A percentile compares a stretch with the other conserved stretches of the same genome.
Evolutionary conservation across 2,888 invertebrate species (phyloP).

Genomic region (Pachliopta kotzebuea): DNA sequence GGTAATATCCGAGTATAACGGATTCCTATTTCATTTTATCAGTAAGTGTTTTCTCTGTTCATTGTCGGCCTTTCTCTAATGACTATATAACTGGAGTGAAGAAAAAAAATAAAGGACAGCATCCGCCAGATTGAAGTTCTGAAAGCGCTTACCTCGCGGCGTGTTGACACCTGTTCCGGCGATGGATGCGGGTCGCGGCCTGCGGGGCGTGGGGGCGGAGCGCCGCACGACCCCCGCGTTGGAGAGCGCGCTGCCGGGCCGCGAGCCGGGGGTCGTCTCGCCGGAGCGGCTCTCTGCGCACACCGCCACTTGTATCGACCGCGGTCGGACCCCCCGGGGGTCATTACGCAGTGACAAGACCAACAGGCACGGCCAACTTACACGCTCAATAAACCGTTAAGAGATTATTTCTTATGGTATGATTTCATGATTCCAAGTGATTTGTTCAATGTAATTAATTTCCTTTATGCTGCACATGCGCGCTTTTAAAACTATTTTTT

Average conservation of each 20-base stretch:
- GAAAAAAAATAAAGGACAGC: too few species aligned
- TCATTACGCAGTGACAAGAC: neutral
- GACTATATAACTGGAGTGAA: too few species aligned
- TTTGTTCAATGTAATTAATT: too few species aligned
- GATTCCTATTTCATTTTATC: too few species aligned
- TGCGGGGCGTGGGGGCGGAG: conserved; percentile 83
- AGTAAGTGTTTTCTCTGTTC: too few species aligned
- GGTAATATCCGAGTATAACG: too few species aligned
- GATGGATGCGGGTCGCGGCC: conserved; percentile 90
- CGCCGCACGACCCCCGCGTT: conserved; percentile 82
- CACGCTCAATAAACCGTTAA: neutral
- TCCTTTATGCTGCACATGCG: too few species aligned
- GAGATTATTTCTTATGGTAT: too few species aligned
- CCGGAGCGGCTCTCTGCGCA: conserved; percentile 85
- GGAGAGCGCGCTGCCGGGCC: conserved; percentile 93
- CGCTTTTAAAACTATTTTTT: too few species aligned
- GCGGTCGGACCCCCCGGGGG: neutral
- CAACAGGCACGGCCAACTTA: neutral
- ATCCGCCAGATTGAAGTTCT: too few species aligned
- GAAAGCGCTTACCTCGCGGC: conserved; percentile 57
- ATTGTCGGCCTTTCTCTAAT: too few species aligned
- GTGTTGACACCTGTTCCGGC: conserved; percentile 90
- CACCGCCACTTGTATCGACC: conserved; percentile 21
- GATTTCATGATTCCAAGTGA: too few species aligned
- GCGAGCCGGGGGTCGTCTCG: conserved; percentile 88